phyloP scores from a whole-genome alignment of 2,797 vertebrate species.

The Pygocentrus nattereri region DNA sequence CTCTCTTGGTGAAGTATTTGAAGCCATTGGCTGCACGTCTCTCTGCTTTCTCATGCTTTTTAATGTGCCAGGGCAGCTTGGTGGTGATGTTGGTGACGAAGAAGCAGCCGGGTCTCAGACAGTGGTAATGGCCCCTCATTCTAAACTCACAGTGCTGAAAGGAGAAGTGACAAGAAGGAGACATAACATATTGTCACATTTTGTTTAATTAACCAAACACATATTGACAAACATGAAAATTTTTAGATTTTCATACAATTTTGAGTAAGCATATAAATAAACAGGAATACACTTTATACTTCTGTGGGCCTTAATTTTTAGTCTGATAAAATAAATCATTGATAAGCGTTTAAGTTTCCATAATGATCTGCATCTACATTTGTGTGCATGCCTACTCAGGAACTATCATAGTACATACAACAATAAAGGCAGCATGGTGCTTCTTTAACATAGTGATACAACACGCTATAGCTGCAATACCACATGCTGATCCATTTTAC shows the following conservation, averaged over 20 bases:
- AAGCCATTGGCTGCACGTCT: slow-evolving; percentile 96
- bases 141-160: slow-evolving; percentile 96
- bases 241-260: not conserved
- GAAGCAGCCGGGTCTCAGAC: slow-evolving; percentile 92
- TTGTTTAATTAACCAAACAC: too few relatives aligned
- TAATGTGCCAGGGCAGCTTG: slow-evolving; percentile 98
- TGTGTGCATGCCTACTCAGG: not conserved
- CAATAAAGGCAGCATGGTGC: not conserved
- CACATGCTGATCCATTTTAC: not conserved
- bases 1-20: slow-evolving; percentile 98
- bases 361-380: not conserved
- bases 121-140: slow-evolving; percentile 99
- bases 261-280: not conserved
- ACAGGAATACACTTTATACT: not conserved
- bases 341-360: not conserved
- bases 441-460: not conserved
- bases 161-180: slow-evolving; percentile 34
- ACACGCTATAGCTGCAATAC: not conserved
- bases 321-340: not conserved
- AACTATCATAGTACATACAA: not conserved
- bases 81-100: slow-evolving; percentile 99
- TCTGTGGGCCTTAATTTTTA: not conserved
- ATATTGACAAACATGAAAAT: too few relatives aligned
- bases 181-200: too few relatives aligned
- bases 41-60: slow-evolving; percentile 98